Evolutionary conservation across 1,140 invertebrate genomes (phyloP).

Genomic region (Rhopalosiphum maidis): DNA sequence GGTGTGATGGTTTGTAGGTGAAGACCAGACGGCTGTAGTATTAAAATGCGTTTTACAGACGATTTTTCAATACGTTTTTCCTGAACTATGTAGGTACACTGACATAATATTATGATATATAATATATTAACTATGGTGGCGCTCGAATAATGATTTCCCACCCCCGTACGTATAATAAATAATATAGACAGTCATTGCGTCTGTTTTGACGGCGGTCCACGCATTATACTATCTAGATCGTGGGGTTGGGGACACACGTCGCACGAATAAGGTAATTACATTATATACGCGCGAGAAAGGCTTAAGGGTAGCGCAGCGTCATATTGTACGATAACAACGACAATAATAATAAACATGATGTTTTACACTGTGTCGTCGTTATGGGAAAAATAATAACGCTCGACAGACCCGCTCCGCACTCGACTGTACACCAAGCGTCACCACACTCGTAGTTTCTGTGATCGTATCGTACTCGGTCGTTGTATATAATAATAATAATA

Average conservation of each 20-base stretch:
- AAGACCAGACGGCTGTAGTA: background rate
- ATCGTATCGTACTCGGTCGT: background rate
- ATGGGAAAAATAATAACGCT: slow-evolving; percentile 42
- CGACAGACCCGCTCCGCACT: slow-evolving; percentile 33
- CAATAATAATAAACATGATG: slow-evolving; percentile 29
- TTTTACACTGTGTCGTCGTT: slow-evolving; percentile 24
- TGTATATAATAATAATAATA: background rate
- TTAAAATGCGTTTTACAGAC: background rate
- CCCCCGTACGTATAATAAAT: background rate
- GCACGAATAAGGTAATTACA: slow-evolving; percentile 45
- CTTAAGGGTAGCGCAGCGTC: slow-evolving; percentile 15
- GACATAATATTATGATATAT: background rate
- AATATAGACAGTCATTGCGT: background rate
- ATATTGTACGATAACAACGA: background rate
- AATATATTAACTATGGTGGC: background rate
- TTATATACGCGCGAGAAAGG: background rate
- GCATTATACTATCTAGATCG: background rate
- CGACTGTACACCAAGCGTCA: background rate
- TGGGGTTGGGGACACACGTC: background rate
- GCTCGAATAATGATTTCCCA: background rate
- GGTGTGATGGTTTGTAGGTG: background rate
- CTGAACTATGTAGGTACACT: background rate
- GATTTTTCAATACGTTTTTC: background rate
- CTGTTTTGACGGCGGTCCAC: background rate
- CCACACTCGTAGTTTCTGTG: background rate